phyloP scores from a whole-genome alignment of 1,140 invertebrate species.

The Mizuhopecten yessoensis region DNA sequence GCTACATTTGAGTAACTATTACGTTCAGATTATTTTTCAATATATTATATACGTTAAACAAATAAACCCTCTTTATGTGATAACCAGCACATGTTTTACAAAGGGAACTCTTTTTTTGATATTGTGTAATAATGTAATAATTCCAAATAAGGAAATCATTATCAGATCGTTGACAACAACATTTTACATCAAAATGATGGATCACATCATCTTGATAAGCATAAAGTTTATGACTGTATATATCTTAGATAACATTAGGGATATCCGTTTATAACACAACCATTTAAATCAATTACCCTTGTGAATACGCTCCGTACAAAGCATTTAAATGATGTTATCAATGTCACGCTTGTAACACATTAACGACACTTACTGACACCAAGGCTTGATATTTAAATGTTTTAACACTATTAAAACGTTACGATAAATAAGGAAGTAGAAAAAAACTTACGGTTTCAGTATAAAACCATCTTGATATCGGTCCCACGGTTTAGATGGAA shows the following conservation, averaged over 20 bases:
- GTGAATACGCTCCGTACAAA: not conserved
- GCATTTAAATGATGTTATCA: not conserved
- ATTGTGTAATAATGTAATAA: no score
- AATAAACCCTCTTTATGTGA: no score
- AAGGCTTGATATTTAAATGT: not conserved
- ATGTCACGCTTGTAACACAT: not conserved
- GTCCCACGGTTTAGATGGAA: not conserved
- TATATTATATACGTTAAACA: no score
- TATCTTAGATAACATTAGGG: not conserved
- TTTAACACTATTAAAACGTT: not conserved
- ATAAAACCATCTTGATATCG: not conserved
- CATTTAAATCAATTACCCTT: conserved; percentile 21
- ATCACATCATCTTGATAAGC: not conserved
- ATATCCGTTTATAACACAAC: not conserved
- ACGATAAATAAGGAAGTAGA: not conserved
- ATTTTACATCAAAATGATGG: no score
- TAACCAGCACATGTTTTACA: no score
- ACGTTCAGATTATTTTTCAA: no score
- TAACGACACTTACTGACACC: not conserved
- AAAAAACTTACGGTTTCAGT: not conserved
- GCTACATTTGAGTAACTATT: no score
- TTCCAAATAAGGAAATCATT: no score
- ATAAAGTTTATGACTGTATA: not conserved
- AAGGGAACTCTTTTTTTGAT: no score
- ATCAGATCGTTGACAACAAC: no score